A percentile compares a stretch with the other conserved stretches of the same genome.
Conservation (phyloP, 2,113 vertebrate genomes). For the Tiliqua scincoides region DNA sequence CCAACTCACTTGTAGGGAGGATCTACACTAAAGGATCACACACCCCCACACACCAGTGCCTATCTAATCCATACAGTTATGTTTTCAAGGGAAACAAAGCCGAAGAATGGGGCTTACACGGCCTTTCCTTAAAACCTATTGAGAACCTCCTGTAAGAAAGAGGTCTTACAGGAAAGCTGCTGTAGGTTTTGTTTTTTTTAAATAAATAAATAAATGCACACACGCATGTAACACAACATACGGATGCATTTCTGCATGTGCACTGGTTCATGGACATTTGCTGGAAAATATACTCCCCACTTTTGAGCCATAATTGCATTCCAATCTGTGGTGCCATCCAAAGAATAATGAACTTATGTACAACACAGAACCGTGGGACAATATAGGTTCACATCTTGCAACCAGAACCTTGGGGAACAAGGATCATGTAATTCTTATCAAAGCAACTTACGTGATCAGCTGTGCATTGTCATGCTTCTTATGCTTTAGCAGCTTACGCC, state of each 20-base stretch:
- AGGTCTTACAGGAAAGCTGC: background rate
- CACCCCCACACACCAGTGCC: background rate
- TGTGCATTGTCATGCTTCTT: conserved; percentile 95
- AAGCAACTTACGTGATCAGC: conserved; percentile 88
- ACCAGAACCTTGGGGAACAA: background rate
- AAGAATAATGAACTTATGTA: background rate
- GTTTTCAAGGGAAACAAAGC: background rate
- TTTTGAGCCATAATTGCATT: background rate
- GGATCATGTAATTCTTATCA: background rate
- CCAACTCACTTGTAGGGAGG: no score
- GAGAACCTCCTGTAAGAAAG: conserved; percentile 5
- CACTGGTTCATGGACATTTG: background rate
- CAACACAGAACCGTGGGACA: background rate
- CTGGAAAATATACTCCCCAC: background rate
- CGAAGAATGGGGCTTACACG: background rate
- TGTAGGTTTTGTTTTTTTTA: conserved; percentile 17
- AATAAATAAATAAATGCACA: background rate
- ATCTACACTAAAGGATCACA: background rate
- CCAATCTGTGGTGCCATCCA: background rate
- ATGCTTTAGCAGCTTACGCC: conserved; percentile 83
- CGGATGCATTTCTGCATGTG: background rate
- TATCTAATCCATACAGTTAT: background rate
- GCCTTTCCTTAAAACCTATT: background rate
- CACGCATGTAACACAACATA: background rate
- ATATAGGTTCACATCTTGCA: background rate